Evolutionary conservation across 1,140 invertebrate species (phyloP).

Genomic region (Ectropis grisescens): DNA sequence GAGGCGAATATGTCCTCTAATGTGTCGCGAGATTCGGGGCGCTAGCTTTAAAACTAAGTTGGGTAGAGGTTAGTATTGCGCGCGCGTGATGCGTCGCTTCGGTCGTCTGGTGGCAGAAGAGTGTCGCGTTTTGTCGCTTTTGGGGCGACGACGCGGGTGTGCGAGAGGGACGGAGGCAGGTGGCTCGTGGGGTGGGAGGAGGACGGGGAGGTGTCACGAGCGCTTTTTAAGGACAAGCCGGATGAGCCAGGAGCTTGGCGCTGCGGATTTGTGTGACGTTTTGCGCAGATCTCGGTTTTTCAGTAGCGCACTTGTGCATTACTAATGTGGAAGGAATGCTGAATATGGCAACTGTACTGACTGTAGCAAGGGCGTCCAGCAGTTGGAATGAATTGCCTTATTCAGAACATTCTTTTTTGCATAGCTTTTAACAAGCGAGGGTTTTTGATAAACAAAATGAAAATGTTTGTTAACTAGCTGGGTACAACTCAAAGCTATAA

Average conservation of each 20-base stretch:
- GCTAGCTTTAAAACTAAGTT: constrained; percentile 29
- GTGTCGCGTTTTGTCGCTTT: constrained; percentile 54
- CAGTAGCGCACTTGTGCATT: constrained; percentile 9
- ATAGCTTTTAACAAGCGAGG: neutral
- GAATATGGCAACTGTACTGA: neutral
- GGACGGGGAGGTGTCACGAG: constrained; percentile 49
- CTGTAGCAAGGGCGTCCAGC: neutral
- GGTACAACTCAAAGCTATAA: no score
- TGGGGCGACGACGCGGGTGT: constrained; percentile 29
- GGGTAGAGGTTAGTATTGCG: constrained; percentile 34
- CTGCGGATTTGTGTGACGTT: constrained; percentile 27
- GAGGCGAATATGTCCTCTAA: constrained; percentile 55
- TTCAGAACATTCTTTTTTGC: no score
- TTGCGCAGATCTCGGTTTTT: constrained; percentile 26
- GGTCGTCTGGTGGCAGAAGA: constrained; percentile 22
- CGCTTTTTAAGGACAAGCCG: constrained; percentile 48
- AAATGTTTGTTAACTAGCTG: neutral
- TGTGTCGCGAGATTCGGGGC: constrained; percentile 57
- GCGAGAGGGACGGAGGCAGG: constrained; percentile 35
- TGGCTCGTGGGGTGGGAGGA: constrained; percentile 23
- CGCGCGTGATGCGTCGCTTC: constrained; percentile 26
- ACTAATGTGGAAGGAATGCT: neutral
- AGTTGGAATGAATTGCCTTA: no score
- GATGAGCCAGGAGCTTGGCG: constrained; percentile 32
- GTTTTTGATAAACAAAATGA: neutral